phyloP scores from a whole-genome alignment of 2,113 vertebrate genomes.

The Cinclus cinclus region DNA sequence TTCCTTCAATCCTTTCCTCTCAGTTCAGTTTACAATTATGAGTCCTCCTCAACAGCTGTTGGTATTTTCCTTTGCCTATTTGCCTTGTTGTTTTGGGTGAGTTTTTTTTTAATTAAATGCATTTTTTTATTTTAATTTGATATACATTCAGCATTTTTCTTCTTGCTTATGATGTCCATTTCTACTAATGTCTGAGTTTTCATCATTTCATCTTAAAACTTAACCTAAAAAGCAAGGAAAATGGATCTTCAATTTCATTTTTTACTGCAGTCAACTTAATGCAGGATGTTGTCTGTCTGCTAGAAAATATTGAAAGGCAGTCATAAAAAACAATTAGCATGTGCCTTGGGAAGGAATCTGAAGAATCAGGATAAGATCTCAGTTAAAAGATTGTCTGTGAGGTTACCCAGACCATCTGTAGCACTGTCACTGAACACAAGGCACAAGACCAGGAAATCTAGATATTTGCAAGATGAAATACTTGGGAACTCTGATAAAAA shows the following conservation, averaged over 20 bases:
- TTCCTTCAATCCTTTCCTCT: neutral
- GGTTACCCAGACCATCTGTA: slow-evolving; percentile 51
- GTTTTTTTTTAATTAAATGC: neutral
- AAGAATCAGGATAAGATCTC: neutral
- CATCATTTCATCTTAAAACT: neutral
- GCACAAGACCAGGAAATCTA: slow-evolving; percentile 29
- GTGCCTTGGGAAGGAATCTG: neutral
- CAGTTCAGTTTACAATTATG: neutral
- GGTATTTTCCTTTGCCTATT: neutral
- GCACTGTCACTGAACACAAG: slow-evolving; percentile 41
- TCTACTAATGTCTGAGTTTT: neutral
- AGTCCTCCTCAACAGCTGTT: neutral
- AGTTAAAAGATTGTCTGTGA: slow-evolving; percentile 11
- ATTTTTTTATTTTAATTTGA: neutral
- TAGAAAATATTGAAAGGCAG: neutral
- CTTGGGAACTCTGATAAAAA: neutral
- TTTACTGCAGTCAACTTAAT: neutral
- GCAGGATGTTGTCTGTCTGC: neutral
- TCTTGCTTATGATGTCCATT: neutral
- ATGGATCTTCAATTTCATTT: neutral
- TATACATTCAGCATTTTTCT: neutral
- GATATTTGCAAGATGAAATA: slow-evolving; percentile 17
- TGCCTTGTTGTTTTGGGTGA: neutral
- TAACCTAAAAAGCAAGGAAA: neutral
- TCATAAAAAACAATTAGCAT: neutral